These are phyloP conservation scores for Archips xylosteana DNA, from an alignment of 2,888 invertebrate genomes.

Conservation along the genomic window DNA sequence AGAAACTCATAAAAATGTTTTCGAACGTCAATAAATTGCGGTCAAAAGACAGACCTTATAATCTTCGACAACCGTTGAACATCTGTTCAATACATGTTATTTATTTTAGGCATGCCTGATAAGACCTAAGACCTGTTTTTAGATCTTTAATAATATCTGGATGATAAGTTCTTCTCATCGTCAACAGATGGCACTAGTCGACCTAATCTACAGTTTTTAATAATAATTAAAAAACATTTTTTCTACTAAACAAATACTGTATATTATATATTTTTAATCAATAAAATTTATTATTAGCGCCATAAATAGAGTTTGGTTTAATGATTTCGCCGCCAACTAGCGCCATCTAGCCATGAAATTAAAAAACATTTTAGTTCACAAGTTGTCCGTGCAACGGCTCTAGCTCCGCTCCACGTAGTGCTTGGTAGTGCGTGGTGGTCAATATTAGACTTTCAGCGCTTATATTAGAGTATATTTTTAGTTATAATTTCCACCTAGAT, in stretches of 20 bases:
- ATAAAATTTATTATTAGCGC: neutral
- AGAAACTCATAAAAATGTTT: too few species aligned
- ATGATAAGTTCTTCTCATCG: neutral
- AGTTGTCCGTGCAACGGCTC: neutral
- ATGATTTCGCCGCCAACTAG: neutral
- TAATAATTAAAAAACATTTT: neutral
- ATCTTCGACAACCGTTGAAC: too few species aligned
- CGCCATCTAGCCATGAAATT: neutral
- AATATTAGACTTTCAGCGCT: neutral
- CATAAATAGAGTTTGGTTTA: neutral
- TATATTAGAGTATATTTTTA: too few species aligned
- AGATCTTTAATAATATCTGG: too few species aligned
- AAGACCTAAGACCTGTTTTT: too few species aligned
- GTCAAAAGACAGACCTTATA: too few species aligned
- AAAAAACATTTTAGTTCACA: neutral
- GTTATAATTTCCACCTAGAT: too few species aligned
- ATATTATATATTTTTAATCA: neutral
- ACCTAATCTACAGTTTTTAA: neutral
- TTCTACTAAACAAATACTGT: neutral
- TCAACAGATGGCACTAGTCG: slow-evolving; percentile 23
- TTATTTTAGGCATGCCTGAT: too few species aligned
- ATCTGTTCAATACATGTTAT: too few species aligned
- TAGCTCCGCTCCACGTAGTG: too few species aligned
- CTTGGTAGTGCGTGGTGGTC: neutral
- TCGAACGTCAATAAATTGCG: too few species aligned